phyloP scores from a whole-genome alignment of 2,113 vertebrate genomes.

The Aegotheles bennettii region DNA sequence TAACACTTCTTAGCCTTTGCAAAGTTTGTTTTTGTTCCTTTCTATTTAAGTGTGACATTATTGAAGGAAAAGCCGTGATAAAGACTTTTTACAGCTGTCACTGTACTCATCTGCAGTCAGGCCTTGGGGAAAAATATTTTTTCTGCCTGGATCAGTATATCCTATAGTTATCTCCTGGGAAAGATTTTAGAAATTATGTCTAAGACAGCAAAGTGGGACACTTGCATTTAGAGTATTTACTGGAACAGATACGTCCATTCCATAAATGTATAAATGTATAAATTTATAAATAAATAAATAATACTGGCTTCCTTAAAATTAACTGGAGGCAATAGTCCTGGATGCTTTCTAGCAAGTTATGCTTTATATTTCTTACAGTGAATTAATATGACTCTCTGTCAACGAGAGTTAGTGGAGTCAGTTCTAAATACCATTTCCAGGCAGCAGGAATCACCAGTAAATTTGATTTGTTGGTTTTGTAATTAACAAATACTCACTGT shows the following conservation, averaged over 20 bases:
- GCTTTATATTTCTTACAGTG: background rate
- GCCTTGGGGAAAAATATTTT: background rate
- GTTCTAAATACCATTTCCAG: background rate
- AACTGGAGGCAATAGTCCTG: background rate
- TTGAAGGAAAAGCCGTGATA: background rate
- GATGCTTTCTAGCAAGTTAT: background rate
- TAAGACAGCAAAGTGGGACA: background rate
- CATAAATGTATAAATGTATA: background rate
- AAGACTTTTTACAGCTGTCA: background rate
- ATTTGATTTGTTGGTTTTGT: background rate
- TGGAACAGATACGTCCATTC: background rate
- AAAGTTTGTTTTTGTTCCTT: background rate
- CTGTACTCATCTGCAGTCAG: background rate
- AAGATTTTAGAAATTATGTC: background rate
- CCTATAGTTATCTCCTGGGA: background rate
- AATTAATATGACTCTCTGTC: background rate
- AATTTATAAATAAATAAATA: background rate
- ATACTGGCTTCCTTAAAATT: background rate
- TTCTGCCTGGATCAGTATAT: background rate
- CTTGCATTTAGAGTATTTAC: background rate
- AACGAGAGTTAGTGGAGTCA: background rate
- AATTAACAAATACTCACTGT: background rate
- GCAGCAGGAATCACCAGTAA: background rate
- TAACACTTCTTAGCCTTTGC: background rate
- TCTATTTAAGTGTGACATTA: background rate